phyloP scores from a whole-genome alignment of 2,797 vertebrate genomes.

The Dipus sagitta region DNA sequence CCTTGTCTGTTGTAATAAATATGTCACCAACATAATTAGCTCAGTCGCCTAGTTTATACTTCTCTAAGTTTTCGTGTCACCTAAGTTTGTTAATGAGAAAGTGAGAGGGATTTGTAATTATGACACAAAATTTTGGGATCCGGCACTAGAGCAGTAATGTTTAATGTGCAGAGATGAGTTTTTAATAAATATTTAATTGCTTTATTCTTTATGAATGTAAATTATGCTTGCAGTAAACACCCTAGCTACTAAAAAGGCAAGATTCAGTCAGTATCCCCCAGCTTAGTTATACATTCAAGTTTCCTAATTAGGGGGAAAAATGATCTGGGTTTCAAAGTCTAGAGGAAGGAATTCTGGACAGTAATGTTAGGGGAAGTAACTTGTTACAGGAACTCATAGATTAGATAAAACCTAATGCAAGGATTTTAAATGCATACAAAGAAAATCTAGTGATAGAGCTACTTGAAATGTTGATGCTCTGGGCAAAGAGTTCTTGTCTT shows the following conservation, averaged over 20 bases:
- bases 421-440: neutral
- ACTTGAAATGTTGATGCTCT: neutral
- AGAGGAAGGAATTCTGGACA: constrained; percentile 57
- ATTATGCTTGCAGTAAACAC: constrained; percentile 59
- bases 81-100: constrained; percentile 64
- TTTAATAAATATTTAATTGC: constrained; percentile 80
- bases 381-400: neutral
- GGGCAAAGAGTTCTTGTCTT: neutral
- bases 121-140: constrained; percentile 47
- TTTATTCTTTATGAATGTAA: constrained; percentile 69
- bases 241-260: constrained; percentile 55
- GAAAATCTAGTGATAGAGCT: neutral
- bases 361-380: neutral
- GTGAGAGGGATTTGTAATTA: constrained; percentile 56
- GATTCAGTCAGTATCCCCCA: neutral
- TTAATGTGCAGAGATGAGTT: constrained; percentile 63
- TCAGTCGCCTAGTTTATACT: constrained; percentile 37
- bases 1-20: constrained; percentile 54
- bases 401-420: too few relatives aligned
- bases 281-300: constrained; percentile 17
- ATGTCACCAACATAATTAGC: constrained; percentile 68
- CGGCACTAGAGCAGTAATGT: constrained; percentile 34
- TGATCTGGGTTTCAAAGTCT: constrained; percentile 17
- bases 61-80: constrained; percentile 36
- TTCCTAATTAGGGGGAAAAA: constrained; percentile 2